Percentiles rank a stretch among this genome's conserved stretches.
phyloP scores from a whole-genome alignment of 1,140 invertebrate genomes.

The Adelges cooleyi region DNA sequence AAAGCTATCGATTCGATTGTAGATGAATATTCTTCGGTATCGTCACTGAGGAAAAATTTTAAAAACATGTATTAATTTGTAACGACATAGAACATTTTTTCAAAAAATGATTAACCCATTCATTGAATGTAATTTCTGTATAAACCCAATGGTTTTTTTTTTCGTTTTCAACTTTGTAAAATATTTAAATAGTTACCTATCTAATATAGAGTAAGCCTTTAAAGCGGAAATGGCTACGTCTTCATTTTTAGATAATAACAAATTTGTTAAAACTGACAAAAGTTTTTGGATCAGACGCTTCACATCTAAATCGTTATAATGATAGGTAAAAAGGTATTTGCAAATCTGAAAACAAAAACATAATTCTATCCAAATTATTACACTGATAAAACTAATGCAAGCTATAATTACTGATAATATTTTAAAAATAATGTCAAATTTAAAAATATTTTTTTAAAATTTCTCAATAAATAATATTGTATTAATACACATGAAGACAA shows the following conservation, averaged over 20 bases:
- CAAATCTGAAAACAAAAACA: slow-evolving; percentile 1
- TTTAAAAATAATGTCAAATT: too few species aligned
- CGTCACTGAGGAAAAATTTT: not conserved
- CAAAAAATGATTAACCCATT: not conserved
- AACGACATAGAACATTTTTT: not conserved
- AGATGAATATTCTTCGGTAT: not conserved
- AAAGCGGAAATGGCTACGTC: slow-evolving; percentile 1
- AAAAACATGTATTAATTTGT: not conserved
- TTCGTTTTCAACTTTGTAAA: not conserved
- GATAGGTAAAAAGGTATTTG: not conserved
- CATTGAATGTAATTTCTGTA: too few species aligned
- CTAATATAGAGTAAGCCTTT: not conserved
- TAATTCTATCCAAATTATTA: too few species aligned
- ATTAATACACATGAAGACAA: not conserved
- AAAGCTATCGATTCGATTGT: slow-evolving; percentile 7
- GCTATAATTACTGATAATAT: too few species aligned
- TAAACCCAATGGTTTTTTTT: too few species aligned
- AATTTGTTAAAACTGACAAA: not conserved
- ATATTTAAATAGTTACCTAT: not conserved
- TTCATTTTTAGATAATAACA: slow-evolving; percentile 8
- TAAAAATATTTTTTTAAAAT: not conserved
- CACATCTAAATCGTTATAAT: not conserved
- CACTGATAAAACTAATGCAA: too few species aligned
- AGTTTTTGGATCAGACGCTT: not conserved
- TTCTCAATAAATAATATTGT: not conserved